Evolutionary conservation across 2,888 invertebrate species (phyloP).

Genomic region (Drosophila rubida): DNA sequence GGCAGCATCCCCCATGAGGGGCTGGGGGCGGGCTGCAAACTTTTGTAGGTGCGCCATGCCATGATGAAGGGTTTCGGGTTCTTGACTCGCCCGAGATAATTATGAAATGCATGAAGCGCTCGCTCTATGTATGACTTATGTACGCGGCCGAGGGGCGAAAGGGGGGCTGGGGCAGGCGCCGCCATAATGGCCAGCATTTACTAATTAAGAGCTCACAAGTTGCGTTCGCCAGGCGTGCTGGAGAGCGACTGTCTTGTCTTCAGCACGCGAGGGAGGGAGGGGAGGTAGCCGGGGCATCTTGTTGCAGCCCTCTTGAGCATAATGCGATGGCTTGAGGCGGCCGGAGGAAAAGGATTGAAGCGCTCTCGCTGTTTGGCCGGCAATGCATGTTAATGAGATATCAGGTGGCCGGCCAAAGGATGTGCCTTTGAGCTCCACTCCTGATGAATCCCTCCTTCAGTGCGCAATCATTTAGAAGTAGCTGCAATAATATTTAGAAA

Average conservation of each 20-base stretch:
- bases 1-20: too few species aligned
- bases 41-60: constrained; percentile 68
- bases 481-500: too few species aligned
- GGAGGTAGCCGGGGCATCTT: constrained; percentile 40
- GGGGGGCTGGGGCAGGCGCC: constrained; percentile 39
- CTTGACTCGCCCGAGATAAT: constrained; percentile 76
- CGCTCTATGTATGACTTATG: constrained; percentile 71
- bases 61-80: constrained; percentile 79
- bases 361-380: constrained; percentile 48
- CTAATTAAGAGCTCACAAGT: constrained; percentile 79
- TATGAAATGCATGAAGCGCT: constrained; percentile 75
- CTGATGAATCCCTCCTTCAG: constrained; percentile 41
- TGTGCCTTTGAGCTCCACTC: constrained; percentile 27
- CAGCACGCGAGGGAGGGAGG: too few species aligned
- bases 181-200: constrained; percentile 77
- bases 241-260: constrained; percentile 58
- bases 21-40: constrained; percentile 8
- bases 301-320: constrained; percentile 47
- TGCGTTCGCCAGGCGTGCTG: constrained; percentile 66
- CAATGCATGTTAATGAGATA: constrained; percentile 76
- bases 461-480: not conserved
- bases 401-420: constrained; percentile 66
- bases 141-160: constrained; percentile 25
- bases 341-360: not conserved
- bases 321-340: constrained; percentile 20